Evolutionary conservation across 1,140 invertebrate species (phyloP), one percentile per base, ranked within the genome.

Genomic region (Pseudomyrmex pallidus): DNA sequence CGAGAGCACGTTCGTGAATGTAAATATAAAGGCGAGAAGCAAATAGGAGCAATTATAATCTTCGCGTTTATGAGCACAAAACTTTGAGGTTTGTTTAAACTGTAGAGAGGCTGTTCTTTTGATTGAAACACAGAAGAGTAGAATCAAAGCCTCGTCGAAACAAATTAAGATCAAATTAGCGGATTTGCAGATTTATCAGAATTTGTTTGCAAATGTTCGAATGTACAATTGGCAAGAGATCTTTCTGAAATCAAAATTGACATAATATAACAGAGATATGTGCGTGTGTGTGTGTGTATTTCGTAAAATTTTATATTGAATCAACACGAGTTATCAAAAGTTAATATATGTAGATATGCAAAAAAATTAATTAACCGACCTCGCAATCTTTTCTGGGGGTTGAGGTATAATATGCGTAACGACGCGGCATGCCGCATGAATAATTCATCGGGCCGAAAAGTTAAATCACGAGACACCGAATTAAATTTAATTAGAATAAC

Each of bases 21-120:
- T 35, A 57, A 70, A 35, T 35, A 66, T 54, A 70, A 44, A 78
- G 57, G 15, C 22, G 44, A 70, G 70, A 70, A 52, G 76, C 52
- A 78, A 78, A 70, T 78, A 25, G 20, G 64, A 70, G 44, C 25
- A 70, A 78, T 78, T 78, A 78, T 78, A 78, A 78, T 78, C 17
- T 44, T 54, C 52, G 67, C 50, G 35, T 35, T 9, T 15, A 35
- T 48, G 44, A 15, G 17, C 15, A 17, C 13, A 46, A 48, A 78
- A 78, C 15, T 54, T 56, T 9, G 64, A 46, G 17, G 57, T 70
- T 70, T 54, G 68, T 78, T 78, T 57, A 70, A 46, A 10, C 70
- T 35, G 35, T 7, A 35, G 4, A 35, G 35, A 35, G 35, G 5
- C 35, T 35, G 35, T 35, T 35, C 35, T 35, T 35, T 35, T 5